phyloP scores from a whole-genome alignment of 2,113 vertebrate species.

The Plestiodon gilberti region DNA sequence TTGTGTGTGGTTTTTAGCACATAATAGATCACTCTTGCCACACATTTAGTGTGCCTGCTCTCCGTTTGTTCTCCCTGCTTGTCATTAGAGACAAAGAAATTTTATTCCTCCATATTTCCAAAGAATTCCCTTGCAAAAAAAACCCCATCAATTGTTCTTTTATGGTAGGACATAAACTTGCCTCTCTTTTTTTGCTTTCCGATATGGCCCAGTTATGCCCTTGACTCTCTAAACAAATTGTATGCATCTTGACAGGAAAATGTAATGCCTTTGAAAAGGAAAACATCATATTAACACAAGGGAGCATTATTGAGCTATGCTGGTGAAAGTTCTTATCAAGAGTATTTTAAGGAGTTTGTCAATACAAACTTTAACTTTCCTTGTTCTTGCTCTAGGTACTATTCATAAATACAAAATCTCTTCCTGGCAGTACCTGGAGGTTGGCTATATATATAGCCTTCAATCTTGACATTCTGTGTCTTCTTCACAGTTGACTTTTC shows the following conservation, averaged over 20 bases:
- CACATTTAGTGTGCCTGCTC: neutral
- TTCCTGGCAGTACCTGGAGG: neutral
- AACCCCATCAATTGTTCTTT: neutral
- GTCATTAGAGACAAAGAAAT: neutral
- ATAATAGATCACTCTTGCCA: neutral
- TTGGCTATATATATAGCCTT: neutral
- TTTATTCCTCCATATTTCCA: neutral
- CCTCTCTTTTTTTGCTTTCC: neutral
- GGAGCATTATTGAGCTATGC: neutral
- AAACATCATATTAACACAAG: neutral
- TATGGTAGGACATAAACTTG: neutral
- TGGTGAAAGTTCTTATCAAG: neutral
- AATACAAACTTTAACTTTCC: neutral
- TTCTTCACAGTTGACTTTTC: neutral
- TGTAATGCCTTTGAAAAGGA: neutral
- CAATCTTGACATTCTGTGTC: neutral
- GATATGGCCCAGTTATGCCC: neutral
- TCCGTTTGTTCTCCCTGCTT: neutral
- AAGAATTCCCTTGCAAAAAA: slow-evolving; percentile 2
- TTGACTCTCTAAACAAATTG: neutral
- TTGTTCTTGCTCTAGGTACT: neutral
- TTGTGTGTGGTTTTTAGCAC: neutral
- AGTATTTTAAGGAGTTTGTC: neutral
- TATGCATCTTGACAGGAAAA: neutral
- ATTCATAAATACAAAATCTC: neutral